phyloP scores from a whole-genome alignment of 2,113 vertebrate genomes.

The Stegastes partitus region DNA sequence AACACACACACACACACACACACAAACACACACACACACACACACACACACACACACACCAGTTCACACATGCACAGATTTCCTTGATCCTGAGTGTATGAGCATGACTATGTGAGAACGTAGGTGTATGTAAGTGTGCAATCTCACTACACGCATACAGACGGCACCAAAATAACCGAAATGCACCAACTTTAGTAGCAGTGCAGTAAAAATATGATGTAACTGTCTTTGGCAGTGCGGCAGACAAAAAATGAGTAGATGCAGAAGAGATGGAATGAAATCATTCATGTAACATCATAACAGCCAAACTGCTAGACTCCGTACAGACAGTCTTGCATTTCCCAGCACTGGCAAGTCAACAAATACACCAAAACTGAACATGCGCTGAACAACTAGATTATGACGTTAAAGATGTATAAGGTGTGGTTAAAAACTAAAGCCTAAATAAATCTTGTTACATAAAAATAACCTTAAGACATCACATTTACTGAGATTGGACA shows the following conservation, averaged over 20 bases:
- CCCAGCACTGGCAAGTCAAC: not conserved
- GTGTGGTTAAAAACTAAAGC: no score
- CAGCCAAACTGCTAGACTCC: not conserved
- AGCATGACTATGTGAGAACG: slow-evolving; percentile 32
- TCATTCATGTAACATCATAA: slow-evolving; percentile 7
- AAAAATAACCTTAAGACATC: not conserved
- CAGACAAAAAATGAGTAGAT: slow-evolving; percentile 5
- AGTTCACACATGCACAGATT: slow-evolving; percentile 8
- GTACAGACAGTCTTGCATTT: not conserved
- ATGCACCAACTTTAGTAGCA: slow-evolving; percentile 45
- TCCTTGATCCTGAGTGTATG: slow-evolving; percentile 18
- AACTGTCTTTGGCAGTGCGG: slow-evolving; percentile 32
- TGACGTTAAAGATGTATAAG: no score
- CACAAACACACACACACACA: slow-evolving; percentile 11
- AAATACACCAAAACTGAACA: no score
- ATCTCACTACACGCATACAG: slow-evolving; percentile 16
- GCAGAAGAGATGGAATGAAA: slow-evolving; percentile 9
- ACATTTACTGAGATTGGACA: not conserved
- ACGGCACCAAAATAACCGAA: slow-evolving; percentile 54
- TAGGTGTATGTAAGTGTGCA: slow-evolving; percentile 26
- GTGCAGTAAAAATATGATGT: slow-evolving; percentile 25
- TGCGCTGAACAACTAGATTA: no score
- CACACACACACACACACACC: slow-evolving; percentile 19
- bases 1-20: slow-evolving; percentile 5
- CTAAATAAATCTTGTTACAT: not conserved